Evolutionary conservation across 92 coral and sea anemone species (phyloP).

Genomic region (Isaurus tuberculatus): DNA sequence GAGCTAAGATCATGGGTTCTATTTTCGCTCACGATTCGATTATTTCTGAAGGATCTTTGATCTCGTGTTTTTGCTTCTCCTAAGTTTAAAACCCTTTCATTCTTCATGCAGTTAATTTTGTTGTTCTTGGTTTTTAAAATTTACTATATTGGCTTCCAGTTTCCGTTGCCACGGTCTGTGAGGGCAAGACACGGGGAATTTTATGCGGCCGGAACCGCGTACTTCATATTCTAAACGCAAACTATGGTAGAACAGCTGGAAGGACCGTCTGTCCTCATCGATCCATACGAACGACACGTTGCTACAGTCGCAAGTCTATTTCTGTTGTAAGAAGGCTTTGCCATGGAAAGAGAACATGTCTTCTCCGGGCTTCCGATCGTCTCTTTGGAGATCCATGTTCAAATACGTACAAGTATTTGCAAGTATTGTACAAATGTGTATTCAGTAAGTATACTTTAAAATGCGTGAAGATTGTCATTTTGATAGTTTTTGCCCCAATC

Average conservation of each 20-base stretch:
- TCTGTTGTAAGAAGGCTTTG: conserved; percentile 22
- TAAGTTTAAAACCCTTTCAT: neutral
- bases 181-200: conserved; percentile 12
- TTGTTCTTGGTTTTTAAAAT: neutral
- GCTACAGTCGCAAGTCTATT: conserved; percentile 23
- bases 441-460: neutral
- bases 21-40: too few species aligned
- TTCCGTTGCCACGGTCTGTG: neutral
- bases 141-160: neutral
- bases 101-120: neutral
- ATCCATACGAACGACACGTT: conserved; percentile 15
- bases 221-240: conserved; percentile 25
- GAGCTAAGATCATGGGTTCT: too few species aligned
- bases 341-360: conserved; percentile 5
- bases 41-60: too few species aligned
- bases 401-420: conserved; percentile 17
- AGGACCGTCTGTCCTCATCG: conserved; percentile 23
- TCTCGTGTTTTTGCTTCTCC: too few species aligned
- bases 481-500: too few species aligned
- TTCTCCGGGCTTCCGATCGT: neutral
- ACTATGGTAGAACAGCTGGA: conserved; percentile 37
- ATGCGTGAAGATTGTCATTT: too few species aligned
- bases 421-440: conserved; percentile 30
- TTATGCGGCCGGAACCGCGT: neutral
- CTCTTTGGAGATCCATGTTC: conserved; percentile 20